These are phyloP conservation scores for Globodera ellingtonae DNA, from an alignment of 1,140 invertebrate species.

Conservation along the genomic window DNA sequence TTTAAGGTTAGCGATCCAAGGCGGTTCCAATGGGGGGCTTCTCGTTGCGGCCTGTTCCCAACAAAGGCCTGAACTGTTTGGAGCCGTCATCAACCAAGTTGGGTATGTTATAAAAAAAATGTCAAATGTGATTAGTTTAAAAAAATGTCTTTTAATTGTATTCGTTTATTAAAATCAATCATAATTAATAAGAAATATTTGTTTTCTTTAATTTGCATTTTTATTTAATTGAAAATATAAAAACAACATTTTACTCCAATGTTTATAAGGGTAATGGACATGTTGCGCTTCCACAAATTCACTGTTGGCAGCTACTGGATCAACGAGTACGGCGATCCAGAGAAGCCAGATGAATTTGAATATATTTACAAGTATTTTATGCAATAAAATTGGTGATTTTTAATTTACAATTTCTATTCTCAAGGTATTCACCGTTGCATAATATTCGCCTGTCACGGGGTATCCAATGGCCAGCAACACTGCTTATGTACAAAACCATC, in stretches of 20 bases:
- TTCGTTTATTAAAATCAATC: neutral
- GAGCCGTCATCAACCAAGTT: conserved; percentile 84
- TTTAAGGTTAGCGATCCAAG: conserved; percentile 77
- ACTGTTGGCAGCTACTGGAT: conserved; percentile 95
- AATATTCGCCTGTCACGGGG: conserved; percentile 74
- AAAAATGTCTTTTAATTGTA: neutral
- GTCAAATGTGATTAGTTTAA: neutral
- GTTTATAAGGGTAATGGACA: conserved; percentile 91
- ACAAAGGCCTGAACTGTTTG: conserved; percentile 91
- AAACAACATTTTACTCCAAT: neutral
- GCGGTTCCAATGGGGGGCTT: conserved; percentile 93
- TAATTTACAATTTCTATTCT: conserved; percentile 23
- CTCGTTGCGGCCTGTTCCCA: conserved; percentile 86
- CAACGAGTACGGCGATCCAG: conserved; percentile 90
- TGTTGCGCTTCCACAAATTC: conserved; percentile 96
- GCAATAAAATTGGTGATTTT: neutral
- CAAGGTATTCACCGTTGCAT: conserved; percentile 84
- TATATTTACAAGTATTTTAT: conserved; percentile 77
- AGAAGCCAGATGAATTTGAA: conserved; percentile 83
- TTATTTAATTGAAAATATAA: neutral
- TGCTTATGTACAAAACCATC: conserved; percentile 71
- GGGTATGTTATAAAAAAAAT: conserved; percentile 71
- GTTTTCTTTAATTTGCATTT: neutral
- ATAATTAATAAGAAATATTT: neutral
- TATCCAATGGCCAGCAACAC: conserved; percentile 82